A percentile compares a stretch with the other conserved stretches of the same genome.
phyloP scores from a whole-genome alignment of 2,797 vertebrate genomes.

The Spea hammondii region DNA sequence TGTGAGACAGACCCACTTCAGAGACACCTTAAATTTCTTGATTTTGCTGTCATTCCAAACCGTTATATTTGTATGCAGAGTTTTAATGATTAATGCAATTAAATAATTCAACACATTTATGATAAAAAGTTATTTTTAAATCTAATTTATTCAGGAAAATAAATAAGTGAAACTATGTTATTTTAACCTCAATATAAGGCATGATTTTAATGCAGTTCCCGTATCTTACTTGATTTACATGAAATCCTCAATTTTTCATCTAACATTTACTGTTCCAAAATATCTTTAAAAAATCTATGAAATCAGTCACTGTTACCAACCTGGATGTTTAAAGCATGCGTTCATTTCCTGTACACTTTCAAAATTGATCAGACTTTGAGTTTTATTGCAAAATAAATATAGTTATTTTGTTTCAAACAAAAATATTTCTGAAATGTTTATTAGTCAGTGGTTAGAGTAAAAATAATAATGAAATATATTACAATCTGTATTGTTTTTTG shows the following conservation, averaged over 20 bases:
- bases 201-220: neutral
- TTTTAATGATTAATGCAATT: neutral
- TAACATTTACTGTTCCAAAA: neutral
- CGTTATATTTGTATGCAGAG: neutral
- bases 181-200: neutral
- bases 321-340: slow-evolving; percentile 18
- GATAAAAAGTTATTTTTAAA: neutral
- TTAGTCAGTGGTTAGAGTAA: neutral
- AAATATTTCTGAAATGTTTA: neutral
- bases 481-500: neutral
- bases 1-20: too few species aligned
- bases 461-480: neutral
- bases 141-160: neutral
- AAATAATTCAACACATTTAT: neutral
- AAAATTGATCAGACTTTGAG: slow-evolving; percentile 13
- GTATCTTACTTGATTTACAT: neutral
- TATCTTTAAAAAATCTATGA: slow-evolving; percentile 10
- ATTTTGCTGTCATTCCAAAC: too few species aligned
- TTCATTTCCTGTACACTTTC: slow-evolving; percentile 29
- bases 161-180: neutral
- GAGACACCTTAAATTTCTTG: too few species aligned
- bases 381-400: slow-evolving; percentile 11
- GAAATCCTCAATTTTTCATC: neutral
- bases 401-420: slow-evolving; percentile 15
- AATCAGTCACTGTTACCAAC: neutral